Evolutionary conservation across 1,140 invertebrate species (phyloP).

Genomic region (Ceratina calcarata): DNA sequence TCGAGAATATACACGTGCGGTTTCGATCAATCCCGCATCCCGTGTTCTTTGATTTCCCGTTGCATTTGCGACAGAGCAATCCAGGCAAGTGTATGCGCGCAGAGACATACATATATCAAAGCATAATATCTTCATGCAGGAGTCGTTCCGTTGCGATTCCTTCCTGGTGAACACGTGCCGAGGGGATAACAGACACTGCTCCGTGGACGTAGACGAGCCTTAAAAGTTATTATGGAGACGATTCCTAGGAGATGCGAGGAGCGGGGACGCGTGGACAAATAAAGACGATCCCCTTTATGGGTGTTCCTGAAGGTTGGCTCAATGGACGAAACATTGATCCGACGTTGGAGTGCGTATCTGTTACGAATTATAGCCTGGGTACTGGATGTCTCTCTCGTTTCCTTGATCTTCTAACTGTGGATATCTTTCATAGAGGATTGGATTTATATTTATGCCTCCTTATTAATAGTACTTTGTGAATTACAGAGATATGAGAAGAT

Average conservation of each 20-base stretch:
- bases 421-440: background rate
- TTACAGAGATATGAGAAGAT: too few relatives aligned
- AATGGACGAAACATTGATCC: background rate
- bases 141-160: conserved; percentile 49
- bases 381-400: background rate
- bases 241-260: background rate
- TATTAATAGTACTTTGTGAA: too few relatives aligned
- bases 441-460: too few relatives aligned
- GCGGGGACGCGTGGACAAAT: background rate
- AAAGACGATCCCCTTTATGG: conserved; percentile 2
- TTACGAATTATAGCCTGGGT: background rate
- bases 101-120: conserved; percentile 41
- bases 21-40: conserved; percentile 44
- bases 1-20: conserved; percentile 9
- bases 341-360: background rate
- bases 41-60: conserved; percentile 30
- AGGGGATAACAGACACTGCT: background rate
- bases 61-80: conserved; percentile 30
- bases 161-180: conserved; percentile 4
- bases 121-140: conserved; percentile 52
- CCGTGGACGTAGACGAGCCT: background rate
- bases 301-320: background rate
- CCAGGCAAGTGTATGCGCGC: background rate
- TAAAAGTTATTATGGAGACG: conserved; percentile 41
- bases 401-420: background rate